phyloP scores from a whole-genome alignment of 2,888 invertebrate species.

The Drosophila neonasuta region DNA sequence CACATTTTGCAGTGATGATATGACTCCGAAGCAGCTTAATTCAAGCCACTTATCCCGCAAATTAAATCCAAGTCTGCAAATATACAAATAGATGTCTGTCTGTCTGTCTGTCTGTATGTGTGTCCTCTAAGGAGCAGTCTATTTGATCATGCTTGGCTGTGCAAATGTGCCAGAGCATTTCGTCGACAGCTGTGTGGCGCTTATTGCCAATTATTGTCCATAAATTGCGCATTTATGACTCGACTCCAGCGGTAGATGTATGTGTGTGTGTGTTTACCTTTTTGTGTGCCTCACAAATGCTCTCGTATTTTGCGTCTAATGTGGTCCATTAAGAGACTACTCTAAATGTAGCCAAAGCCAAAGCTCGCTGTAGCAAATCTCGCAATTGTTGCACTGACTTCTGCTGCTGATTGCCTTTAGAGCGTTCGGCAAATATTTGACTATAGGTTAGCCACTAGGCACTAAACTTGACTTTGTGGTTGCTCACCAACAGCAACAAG shows the following conservation, averaged over 20 bases:
- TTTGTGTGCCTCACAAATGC: slow-evolving; percentile 56
- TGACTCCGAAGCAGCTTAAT: slow-evolving; percentile 36
- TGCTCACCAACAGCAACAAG: slow-evolving; percentile 5
- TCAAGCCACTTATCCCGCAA: slow-evolving; percentile 52
- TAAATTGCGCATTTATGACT: slow-evolving; percentile 75
- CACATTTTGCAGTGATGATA: slow-evolving; percentile 32
- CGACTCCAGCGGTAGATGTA: slow-evolving; percentile 1
- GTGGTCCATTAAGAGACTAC: slow-evolving; percentile 64
- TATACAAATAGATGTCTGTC: slow-evolving; percentile 12
- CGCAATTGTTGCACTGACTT: slow-evolving; percentile 56
- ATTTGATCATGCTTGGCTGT: slow-evolving; percentile 49
- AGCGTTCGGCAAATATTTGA: slow-evolving; percentile 56
- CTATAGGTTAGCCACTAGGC: slow-evolving; percentile 56
- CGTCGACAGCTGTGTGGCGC: slow-evolving; percentile 71
- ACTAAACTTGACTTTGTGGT: slow-evolving; percentile 37
- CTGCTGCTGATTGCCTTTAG: slow-evolving; percentile 54
- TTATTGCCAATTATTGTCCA: slow-evolving; percentile 79
- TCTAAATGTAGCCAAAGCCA: slow-evolving; percentile 22
- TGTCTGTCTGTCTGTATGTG: not conserved
- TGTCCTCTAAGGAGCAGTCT: slow-evolving; percentile 30
- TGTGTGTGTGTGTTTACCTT: slow-evolving; percentile 54
- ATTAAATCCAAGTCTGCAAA: slow-evolving; percentile 45
- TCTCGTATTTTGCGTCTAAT: slow-evolving; percentile 70
- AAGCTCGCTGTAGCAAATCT: slow-evolving; percentile 2
- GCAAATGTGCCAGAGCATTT: slow-evolving; percentile 38